Evolutionary conservation across 53 echinoderm and acorn worm genomes (phyloP).

Genomic region (Holothuria leucospilota): DNA sequence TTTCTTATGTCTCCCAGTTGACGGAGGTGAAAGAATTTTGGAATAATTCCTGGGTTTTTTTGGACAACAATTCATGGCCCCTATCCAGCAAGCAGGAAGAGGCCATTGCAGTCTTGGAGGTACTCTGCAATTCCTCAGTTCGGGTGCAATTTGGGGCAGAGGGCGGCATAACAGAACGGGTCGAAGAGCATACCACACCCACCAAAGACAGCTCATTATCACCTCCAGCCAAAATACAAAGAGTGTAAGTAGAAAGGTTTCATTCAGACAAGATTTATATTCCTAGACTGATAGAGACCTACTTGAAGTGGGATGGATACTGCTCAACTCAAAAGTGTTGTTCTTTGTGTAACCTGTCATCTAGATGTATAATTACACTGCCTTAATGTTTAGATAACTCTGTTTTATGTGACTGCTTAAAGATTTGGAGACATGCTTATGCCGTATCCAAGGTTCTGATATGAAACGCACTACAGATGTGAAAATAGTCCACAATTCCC

Average conservation of each 20-base stretch:
- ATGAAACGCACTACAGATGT: no score
- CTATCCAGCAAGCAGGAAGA: slow-evolving; percentile 86
- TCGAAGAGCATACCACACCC: not conserved
- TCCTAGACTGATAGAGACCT: no score
- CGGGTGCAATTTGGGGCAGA: slow-evolving; percentile 54
- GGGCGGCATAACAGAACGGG: not conserved
- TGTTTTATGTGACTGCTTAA: no score
- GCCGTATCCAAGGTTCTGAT: no score
- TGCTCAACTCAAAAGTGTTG: no score
- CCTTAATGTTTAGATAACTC: no score
- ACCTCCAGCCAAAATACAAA: slow-evolving; percentile 62
- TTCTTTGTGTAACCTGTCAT: no score
- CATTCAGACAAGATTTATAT: not conserved
- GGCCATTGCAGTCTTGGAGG: slow-evolving; percentile 81
- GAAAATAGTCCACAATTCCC: no score
- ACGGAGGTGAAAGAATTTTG: slow-evolving; percentile 67
- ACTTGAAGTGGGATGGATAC: no score
- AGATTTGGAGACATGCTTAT: no score
- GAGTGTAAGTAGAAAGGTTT: slow-evolving; percentile 33
- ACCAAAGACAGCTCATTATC: slow-evolving; percentile 17
- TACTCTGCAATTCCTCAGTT: slow-evolving; percentile 73
- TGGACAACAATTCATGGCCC: slow-evolving; percentile 95
- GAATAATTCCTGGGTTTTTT: slow-evolving; percentile 74
- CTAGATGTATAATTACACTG: no score
- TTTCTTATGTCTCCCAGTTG: slow-evolving; percentile 49